Conservation (phyloP, 2,797 vertebrate species). For the Sebastes nivosus region DNA sequence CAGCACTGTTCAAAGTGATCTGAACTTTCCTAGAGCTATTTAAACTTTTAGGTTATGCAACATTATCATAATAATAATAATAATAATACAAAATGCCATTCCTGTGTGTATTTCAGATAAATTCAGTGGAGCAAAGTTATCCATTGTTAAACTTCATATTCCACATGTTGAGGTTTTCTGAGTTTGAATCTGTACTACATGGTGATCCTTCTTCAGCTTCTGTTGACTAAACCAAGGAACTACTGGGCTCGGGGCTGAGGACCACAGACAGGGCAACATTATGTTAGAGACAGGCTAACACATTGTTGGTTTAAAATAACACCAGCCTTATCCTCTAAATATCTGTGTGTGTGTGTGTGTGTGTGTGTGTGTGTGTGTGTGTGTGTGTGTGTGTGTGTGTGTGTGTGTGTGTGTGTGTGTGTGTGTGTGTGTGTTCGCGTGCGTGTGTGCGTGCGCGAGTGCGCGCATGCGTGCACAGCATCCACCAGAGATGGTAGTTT, state of each 20-base stretch:
- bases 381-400: too few relatives aligned
- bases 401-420: accelerated
- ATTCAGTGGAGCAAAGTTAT: neutral
- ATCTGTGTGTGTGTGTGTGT: neutral
- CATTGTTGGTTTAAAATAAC: neutral
- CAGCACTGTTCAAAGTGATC: neutral
- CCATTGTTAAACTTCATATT: neutral
- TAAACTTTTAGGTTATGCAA: neutral
- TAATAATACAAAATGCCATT: too few relatives aligned
- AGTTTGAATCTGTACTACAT: neutral
- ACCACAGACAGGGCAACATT: neutral
- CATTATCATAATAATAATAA: too few relatives aligned
- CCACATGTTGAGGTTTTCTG: neutral
- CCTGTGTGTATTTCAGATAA: neutral
- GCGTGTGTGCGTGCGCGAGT: accelerated
- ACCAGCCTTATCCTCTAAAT: neutral
- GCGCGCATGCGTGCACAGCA: too few relatives aligned
- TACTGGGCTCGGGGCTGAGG: neutral
- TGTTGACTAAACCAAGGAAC: neutral
- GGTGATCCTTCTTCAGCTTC: neutral
- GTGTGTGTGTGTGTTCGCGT: accelerated
- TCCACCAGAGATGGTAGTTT: neutral
- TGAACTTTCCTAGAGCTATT: neutral
- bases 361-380: too few relatives aligned
- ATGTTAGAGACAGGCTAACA: neutral